Conservation (phyloP, 2,797 vertebrate species). For the Anniella stebbinsi region DNA sequence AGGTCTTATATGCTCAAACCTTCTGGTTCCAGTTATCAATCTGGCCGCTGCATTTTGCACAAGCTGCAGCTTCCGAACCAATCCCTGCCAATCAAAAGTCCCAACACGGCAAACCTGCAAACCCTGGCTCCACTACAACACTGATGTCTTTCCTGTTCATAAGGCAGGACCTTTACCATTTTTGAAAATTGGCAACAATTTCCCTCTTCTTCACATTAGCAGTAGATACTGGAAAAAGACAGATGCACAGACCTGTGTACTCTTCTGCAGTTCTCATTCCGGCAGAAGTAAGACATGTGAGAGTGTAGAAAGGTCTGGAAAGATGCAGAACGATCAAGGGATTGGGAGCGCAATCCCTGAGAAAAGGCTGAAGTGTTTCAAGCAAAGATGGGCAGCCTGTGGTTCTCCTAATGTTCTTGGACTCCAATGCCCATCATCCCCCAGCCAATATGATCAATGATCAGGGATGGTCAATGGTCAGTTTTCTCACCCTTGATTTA, state of each 20-base stretch:
- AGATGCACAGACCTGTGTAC: background rate
- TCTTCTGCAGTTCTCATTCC: no score
- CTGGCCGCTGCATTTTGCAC: no score
- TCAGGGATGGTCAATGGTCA: background rate
- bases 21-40: no score
- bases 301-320: background rate
- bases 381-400: background rate
- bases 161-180: background rate
- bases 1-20: no score
- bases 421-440: background rate
- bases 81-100: no score
- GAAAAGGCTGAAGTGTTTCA: background rate
- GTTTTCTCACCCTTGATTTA: background rate
- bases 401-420: background rate
- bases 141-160: background rate
- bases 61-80: no score
- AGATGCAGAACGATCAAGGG: background rate
- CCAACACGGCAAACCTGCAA: no score
- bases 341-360: background rate
- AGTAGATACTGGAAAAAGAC: background rate
- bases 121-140: no score
- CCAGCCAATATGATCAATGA: background rate
- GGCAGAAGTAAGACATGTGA: background rate
- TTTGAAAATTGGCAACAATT: background rate
- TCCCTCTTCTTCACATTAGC: background rate